Evolutionary conservation across 2,113 vertebrate genomes (phyloP).

Genomic region (Cyprinodon brontotheroides): DNA sequence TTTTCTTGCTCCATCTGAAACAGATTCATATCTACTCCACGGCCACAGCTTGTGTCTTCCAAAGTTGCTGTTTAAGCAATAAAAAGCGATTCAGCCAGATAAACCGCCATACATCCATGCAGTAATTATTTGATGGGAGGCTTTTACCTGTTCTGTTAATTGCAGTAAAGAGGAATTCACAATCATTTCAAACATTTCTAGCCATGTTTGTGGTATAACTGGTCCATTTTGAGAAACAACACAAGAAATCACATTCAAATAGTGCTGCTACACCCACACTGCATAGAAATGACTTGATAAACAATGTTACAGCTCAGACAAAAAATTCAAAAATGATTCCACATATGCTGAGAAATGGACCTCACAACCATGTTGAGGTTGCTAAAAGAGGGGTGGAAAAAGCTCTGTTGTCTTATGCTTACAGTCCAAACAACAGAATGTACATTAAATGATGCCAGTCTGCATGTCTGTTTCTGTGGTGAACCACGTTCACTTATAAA

Average conservation of each 20-base stretch:
- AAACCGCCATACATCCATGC: too few relatives aligned
- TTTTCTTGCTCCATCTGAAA: too few relatives aligned
- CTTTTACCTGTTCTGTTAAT: background rate
- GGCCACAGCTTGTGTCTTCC: too few relatives aligned
- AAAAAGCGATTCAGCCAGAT: too few relatives aligned
- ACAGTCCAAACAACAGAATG: background rate
- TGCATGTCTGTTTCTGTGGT: background rate
- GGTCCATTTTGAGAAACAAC: background rate
- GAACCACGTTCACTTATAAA: background rate
- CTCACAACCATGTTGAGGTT: background rate
- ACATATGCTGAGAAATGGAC: background rate
- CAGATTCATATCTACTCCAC: too few relatives aligned
- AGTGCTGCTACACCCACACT: background rate
- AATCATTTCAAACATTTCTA: background rate
- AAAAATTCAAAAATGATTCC: background rate
- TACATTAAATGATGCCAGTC: background rate
- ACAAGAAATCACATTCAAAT: background rate
- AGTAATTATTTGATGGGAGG: background rate
- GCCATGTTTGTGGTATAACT: background rate
- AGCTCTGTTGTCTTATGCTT: background rate
- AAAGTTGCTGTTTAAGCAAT: too few relatives aligned
- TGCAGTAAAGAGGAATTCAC: background rate
- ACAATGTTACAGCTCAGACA: too few relatives aligned
- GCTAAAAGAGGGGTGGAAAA: background rate
- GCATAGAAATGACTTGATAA: background rate